These are phyloP conservation scores for Telmatherina bonti DNA, from an alignment of 2,797 vertebrate genomes.

Conservation along the genomic window DNA sequence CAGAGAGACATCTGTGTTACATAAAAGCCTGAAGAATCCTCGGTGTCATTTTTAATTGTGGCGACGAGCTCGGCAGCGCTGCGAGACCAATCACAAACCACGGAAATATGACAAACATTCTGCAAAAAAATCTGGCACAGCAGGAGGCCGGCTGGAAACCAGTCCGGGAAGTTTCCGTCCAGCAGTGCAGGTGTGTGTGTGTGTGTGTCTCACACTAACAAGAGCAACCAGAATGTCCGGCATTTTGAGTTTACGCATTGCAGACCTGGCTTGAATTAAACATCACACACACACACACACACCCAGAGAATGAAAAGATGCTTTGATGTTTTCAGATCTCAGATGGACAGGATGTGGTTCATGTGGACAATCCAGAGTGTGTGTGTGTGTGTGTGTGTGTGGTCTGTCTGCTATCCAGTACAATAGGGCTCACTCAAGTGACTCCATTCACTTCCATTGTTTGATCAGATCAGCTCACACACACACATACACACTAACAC, in stretches of 20 bases:
- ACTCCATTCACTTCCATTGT: slow-evolving; percentile 77
- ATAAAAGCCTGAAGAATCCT: slow-evolving; percentile 24
- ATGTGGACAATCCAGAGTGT: slow-evolving; percentile 32
- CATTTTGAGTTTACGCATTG: slow-evolving; percentile 9
- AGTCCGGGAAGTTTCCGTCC: slow-evolving; percentile 16
- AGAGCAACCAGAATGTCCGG: slow-evolving; percentile 43
- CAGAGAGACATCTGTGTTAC: slow-evolving; percentile 20
- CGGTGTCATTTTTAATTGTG: slow-evolving; percentile 31
- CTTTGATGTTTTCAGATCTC: slow-evolving; percentile 68
- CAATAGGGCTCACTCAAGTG: slow-evolving; percentile 80
- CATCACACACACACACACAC: slow-evolving; percentile 32
- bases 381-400: slow-evolving; percentile 44
- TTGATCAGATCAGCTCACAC: slow-evolving; percentile 70
- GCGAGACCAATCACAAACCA: slow-evolving; percentile 32
- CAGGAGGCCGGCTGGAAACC: slow-evolving; percentile 51
- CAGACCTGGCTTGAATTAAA: slow-evolving; percentile 26
- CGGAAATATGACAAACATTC: slow-evolving; percentile 11
- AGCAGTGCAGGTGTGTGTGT: neutral
- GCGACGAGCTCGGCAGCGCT: slow-evolving; percentile 13
- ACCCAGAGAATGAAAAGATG: slow-evolving; percentile 49
- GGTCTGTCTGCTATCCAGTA: slow-evolving; percentile 44
- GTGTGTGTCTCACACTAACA: slow-evolving; percentile 14
- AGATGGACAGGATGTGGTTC: slow-evolving; percentile 43
- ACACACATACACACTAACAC: neutral
- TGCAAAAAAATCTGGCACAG: too few species aligned